Percentiles rank a stretch among this genome's conserved stretches.
Evolutionary conservation across 2,888 invertebrate species (phyloP).

Genomic region (Chromoteleia sp.): DNA sequence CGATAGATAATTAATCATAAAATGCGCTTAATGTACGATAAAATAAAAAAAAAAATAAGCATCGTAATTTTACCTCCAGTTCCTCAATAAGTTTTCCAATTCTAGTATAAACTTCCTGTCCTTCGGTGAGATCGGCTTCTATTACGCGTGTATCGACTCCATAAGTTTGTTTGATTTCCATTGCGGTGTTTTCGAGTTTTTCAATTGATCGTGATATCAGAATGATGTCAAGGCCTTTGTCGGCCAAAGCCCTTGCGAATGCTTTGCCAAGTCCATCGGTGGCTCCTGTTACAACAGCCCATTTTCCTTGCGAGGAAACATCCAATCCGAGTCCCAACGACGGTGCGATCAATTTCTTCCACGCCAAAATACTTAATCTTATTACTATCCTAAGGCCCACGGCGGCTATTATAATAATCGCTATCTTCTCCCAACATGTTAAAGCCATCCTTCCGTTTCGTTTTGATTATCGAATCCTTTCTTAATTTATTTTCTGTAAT

Average conservation of each 20-base stretch:
- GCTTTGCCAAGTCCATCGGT: constrained; percentile 96
- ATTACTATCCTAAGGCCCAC: constrained; percentile 79
- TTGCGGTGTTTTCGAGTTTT: constrained; percentile 90
- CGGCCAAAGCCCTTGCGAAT: constrained; percentile 91
- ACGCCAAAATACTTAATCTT: constrained; percentile 74
- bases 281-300: constrained; percentile 92
- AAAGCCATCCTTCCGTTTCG: constrained; percentile 78
- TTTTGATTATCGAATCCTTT: neutral
- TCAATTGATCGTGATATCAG: constrained; percentile 91
- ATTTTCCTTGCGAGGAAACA: constrained; percentile 79
- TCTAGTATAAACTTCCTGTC: constrained; percentile 89
- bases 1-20: neutral
- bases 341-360: constrained; percentile 82
- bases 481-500: constrained; percentile 12
- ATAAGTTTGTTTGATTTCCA: constrained; percentile 90
- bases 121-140: constrained; percentile 92
- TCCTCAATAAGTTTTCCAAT: constrained; percentile 88
- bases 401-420: constrained; percentile 78
- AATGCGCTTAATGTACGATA: neutral
- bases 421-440: constrained; percentile 81
- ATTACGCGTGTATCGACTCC: constrained; percentile 92
- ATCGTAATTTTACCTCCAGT: constrained; percentile 80
- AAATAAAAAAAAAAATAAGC: neutral
- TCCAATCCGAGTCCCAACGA: constrained; percentile 80
- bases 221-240: constrained; percentile 91